Evolutionary conservation across 2,797 vertebrate genomes (phyloP), one percentile per base, ranked within the genome.

Genomic region (Falco berigora): DNA sequence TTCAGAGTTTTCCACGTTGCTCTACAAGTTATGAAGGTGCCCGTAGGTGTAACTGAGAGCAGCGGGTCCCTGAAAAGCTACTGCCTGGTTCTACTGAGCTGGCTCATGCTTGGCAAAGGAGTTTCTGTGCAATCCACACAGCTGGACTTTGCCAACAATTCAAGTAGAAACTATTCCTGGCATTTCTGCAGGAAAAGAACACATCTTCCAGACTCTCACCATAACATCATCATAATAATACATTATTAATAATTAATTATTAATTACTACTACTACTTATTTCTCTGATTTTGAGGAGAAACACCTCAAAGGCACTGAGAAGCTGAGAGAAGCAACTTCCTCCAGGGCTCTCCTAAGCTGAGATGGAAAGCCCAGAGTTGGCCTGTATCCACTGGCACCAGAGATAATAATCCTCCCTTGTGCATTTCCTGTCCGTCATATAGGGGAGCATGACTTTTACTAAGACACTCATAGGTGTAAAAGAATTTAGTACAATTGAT

Each of bases 1-100:
- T 20, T 61, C 25, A 56, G 14, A 42, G 58, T 34, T 80, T 74
- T 72, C 34, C 30, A 40, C 13, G 42, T 10, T 79, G 59, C n/a
- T 56, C 63, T 56, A 25, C n/a, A 61, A 1, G 2, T 59, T 77
- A 36, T 8, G 17, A 74, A 32, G 28, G 55, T 63, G 46, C 32
- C 36, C 0, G 0, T 0, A 68, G 24, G n/a, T 22, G 11, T 24
- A 16, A 8, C 18, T 34, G 74, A 78, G 53, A 85, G 73, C 38
- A 62, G 69, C n/a, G 72, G 25, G 71, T 86, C 46, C 46, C 46
- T 38, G 30, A 58, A 56, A 53, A 93, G 55, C 34, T 64, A n/a
- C 61, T 42, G 53, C 30, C 21, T 38, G 15, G 11, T 62, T 83
- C 56, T 52, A 27, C 36, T 14, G 16, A 56, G 53, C 56, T 83